phyloP scores from a whole-genome alignment of 1,140 invertebrate species.

The Myzus persicae region DNA sequence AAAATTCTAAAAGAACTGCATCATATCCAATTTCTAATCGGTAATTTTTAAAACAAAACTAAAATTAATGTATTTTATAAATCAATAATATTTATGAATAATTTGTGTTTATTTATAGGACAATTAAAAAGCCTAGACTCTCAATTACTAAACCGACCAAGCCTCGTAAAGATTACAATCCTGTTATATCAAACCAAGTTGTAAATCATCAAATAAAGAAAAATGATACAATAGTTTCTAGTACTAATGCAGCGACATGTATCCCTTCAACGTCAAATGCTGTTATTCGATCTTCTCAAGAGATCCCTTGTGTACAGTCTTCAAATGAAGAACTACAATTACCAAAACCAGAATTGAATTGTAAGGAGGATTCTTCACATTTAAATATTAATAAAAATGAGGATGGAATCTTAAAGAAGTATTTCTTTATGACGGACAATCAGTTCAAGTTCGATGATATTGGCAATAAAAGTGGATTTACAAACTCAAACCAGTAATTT shows the following conservation, averaged over 20 bases:
- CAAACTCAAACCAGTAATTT: background rate
- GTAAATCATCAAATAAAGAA: background rate
- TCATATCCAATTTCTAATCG: background rate
- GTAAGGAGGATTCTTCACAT: background rate
- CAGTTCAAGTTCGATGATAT: background rate
- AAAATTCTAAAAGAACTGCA: slow-evolving; percentile 7
- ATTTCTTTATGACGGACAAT: background rate
- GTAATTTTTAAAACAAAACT: slow-evolving; percentile 33
- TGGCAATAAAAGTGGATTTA: background rate
- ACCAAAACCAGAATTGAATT: background rate
- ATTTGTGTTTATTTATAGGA: background rate
- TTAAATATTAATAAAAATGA: background rate
- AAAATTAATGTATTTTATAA: background rate
- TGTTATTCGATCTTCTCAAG: background rate
- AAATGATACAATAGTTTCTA: background rate
- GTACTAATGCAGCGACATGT: background rate
- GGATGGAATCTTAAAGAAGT: background rate
- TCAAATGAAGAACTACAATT: background rate
- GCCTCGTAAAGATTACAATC: background rate
- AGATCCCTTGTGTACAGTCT: background rate
- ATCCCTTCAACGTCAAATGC: background rate
- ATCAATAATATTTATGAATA: background rate
- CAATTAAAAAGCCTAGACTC: slow-evolving; percentile 7
- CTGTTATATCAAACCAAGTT: background rate
- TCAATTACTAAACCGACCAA: background rate